Evolutionary conservation across 2,113 vertebrate genomes (phyloP).

Genomic region (Prinia subflava): DNA sequence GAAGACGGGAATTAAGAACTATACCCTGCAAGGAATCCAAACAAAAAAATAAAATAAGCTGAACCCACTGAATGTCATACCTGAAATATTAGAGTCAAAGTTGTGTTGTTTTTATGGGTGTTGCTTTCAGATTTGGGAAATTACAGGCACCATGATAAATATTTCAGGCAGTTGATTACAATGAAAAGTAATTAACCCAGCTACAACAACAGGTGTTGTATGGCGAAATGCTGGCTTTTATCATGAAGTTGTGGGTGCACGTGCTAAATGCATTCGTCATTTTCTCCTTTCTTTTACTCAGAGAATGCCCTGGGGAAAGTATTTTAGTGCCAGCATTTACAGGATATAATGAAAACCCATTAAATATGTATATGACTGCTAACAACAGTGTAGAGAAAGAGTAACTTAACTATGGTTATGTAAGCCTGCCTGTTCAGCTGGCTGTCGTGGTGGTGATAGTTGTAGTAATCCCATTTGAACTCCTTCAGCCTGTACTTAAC

Average conservation of each 20-base stretch:
- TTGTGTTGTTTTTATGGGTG: conserved; percentile 53
- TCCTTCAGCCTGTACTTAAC: neutral
- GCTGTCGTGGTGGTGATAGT: neutral
- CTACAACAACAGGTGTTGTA: conserved; percentile 81
- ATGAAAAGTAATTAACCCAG: conserved; percentile 82
- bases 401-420: conserved; percentile 48
- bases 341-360: conserved; percentile 77
- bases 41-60: neutral
- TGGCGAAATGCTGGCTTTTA: conserved; percentile 76
- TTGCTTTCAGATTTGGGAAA: conserved; percentile 74
- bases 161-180: conserved; percentile 80
- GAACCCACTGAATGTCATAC: neutral
- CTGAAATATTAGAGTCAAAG: neutral
- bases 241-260: conserved; percentile 71
- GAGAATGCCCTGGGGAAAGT: conserved; percentile 71
- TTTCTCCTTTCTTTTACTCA: conserved; percentile 75
- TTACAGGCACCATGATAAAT: conserved; percentile 79
- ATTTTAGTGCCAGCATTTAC: conserved; percentile 74
- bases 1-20: neutral
- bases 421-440: neutral
- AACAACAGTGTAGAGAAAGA: conserved; percentile 54
- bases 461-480: neutral
- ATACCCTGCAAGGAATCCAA: neutral
- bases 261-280: conserved; percentile 73
- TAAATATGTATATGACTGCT: conserved; percentile 80